Base-by-base conservation (phyloP, 2,888 invertebrate genomes). In the Drosophila longiperda region DNA sequence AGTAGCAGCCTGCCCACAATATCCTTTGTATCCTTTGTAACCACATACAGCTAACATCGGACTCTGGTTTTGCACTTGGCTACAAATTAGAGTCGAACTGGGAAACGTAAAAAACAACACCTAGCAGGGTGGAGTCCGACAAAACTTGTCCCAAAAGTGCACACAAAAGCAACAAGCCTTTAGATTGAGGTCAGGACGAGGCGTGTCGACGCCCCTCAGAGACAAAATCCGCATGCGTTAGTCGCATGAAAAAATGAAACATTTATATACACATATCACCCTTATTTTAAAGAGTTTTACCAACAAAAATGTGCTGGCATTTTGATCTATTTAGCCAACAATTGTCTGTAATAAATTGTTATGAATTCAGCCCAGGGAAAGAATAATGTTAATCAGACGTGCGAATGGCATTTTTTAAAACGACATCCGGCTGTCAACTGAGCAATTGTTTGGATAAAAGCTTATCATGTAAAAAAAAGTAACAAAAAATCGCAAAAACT, bases 101-200 rank as follows among this genome's bases (percentile, higher is more conserved):
- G 32, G 72, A 50, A 34, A 63, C 42, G 1, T 42, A 54, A 64
- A 54, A 50, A 66, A 38, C 75, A 70, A 17, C 42, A 38, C 32
- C 40, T 15, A 32, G n/a, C 17, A 20, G 54, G 65, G 64, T 38
- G 53, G 58, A 36, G 42, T 36, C 29, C 5, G 4, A 59, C 20
- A 59, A 61, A 68, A 64, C 74, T 72, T 75, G 69, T 78, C 75
- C 78, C 80, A 73, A 78, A 77, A 71, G 73, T 78, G 64, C 50
- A 36, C 33, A 78, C 66, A 29, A 42, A 57, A 67, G 57, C 52
- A 49, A 65, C 55, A 48, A 66, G 67, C 67, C 67, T 36, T 69
- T 62, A 53, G 53, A 72, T 66, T 62, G 59, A 79, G 78, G 72
- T 77, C 80, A 69, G 71, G 36, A 23, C 48, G 55, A 32, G 67